Evolutionary conservation across 2,113 vertebrate species (phyloP), one percentile per base, ranked within the genome.

Genomic region (Bostrychus sinensis): DNA sequence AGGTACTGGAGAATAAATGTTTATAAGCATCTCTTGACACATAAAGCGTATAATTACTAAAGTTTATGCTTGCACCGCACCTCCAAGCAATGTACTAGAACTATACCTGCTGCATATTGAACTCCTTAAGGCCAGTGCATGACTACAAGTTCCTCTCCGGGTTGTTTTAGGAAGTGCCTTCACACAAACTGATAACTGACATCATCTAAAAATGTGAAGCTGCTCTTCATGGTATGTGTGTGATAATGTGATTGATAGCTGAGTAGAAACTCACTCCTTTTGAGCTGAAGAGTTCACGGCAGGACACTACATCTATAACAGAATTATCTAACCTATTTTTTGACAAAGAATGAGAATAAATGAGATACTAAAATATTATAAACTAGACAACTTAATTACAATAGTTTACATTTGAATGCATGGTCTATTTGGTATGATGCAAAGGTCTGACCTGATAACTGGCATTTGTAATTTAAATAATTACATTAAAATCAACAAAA

Each of bases 1-100:
- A 62, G 50, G 70, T 41, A 30, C 30, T 39, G 28, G 60, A 71
- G 39, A 66, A 66, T 55, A 76, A 80, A 46, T 75, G 67, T 81
- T 82, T 73, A 74, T 8, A 70, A 23, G 30, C 51, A 42, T 57
- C 36, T 57, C 39, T 56, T 51, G 62, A 50, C 64, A 50, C 58
- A 66, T 37, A 39, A 66, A 67, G 59, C 34, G 46, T 72, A 26
- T 65, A 22, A 26, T 71, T 22, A 38, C 48, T 34, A 10, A 12
- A 50, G 48, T 74, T 60, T 76, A 58, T 13, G 56, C 59, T 37
- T 66, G 58, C 58, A 53, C 37, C 58, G n/a, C 53, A 70, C 53
- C 45, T 50, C 4, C n/a, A 66, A 56, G 64, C 25, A 57, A 37
- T 37, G n/a, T 12, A 37, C 45, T 37, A 51, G 48, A n/a, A n/a